Evolutionary conservation across 2,797 vertebrate genomes (phyloP).

Genomic region (Lacerta viridis): DNA sequence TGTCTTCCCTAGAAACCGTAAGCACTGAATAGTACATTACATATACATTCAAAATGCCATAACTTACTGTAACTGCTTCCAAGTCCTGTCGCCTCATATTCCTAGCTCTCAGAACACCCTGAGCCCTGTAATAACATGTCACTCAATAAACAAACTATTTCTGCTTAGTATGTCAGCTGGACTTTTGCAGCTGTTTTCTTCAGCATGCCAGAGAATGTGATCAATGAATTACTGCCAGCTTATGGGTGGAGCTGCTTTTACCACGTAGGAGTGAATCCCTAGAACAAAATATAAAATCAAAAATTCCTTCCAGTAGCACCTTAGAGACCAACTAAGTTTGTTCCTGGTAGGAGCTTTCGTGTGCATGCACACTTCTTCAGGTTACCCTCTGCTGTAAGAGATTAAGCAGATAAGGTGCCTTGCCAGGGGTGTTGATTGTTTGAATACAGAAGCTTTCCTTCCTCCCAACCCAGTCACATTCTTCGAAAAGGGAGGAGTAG

Average conservation of each 20-base stretch:
- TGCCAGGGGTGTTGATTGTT: background rate
- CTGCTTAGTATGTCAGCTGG: background rate
- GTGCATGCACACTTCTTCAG: too few relatives aligned
- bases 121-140: rapidly evolving
- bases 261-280: constrained; percentile 1
- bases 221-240: constrained; percentile 10
- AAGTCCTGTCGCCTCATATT: rapidly evolving
- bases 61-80: constrained; percentile 32
- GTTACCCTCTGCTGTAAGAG: background rate
- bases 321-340: too few relatives aligned
- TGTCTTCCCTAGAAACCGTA: background rate
- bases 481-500: background rate
- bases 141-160: background rate
- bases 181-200: constrained; percentile 32
- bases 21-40: background rate
- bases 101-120: background rate
- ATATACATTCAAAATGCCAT: background rate
- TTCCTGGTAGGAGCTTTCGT: too few relatives aligned
- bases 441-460: background rate
- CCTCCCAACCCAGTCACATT: background rate
- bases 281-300: background rate
- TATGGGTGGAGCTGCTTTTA: constrained; percentile 2
- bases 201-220: rapidly evolving
- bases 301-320: too few relatives aligned
- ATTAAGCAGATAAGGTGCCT: constrained; percentile 1